These are phyloP conservation scores for Mylabris sibirica DNA, from an alignment of 2,888 invertebrate species.

Conservation along the genomic window DNA sequence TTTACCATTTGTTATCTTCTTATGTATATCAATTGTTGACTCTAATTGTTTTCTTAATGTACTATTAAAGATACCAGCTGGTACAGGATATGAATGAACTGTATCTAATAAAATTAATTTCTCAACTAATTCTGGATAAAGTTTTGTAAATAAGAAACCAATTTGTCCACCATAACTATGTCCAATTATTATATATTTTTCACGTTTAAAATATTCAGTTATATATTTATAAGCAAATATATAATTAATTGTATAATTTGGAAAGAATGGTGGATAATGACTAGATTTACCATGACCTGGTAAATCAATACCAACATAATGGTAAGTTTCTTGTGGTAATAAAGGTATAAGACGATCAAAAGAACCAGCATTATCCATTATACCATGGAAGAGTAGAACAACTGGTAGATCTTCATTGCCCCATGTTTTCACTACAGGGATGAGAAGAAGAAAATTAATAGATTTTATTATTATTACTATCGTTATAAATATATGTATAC, in stretches of 20 bases:
- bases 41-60: conserved; percentile 57
- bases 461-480: no score
- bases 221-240: conserved; percentile 54
- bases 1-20: conserved; percentile 41
- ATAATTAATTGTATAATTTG: conserved; percentile 60
- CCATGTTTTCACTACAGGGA: conserved; percentile 70
- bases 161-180: conserved; percentile 64
- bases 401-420: conserved; percentile 65
- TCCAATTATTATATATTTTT: conserved; percentile 54
- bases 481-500: no score
- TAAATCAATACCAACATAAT: conserved; percentile 64
- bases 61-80: conserved; percentile 43
- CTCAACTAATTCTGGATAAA: conserved; percentile 60
- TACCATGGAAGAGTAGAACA: conserved; percentile 68
- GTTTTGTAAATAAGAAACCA: conserved; percentile 54
- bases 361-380: conserved; percentile 67
- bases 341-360: conserved; percentile 67
- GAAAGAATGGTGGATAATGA: conserved; percentile 59
- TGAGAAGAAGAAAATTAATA: conserved; percentile 37
- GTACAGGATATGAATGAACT: conserved; percentile 48
- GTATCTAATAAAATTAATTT: conserved; percentile 62
- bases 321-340: conserved; percentile 60
- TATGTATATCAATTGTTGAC: conserved; percentile 52
- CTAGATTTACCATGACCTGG: conserved; percentile 71
- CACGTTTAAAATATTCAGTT: conserved; percentile 50